A percentile compares a stretch with the other conserved stretches of the same genome.
These are phyloP conservation scores for Arctocebus calabarensis DNA, from an alignment of 2,797 vertebrate genomes.

Conservation along the genomic window DNA sequence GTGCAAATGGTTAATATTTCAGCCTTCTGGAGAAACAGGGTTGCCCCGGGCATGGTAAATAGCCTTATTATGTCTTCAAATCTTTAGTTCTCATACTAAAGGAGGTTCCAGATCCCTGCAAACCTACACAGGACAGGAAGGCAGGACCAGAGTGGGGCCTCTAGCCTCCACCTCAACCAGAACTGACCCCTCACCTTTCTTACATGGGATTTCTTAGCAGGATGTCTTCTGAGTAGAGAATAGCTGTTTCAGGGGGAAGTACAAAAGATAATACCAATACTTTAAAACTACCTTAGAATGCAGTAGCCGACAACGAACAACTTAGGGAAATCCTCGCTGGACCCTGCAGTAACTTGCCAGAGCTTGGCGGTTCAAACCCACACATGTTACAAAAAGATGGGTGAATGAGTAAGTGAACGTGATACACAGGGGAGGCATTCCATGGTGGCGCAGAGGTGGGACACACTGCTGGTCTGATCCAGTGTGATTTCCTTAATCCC, in stretches of 20 bases:
- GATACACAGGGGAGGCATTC: background rate
- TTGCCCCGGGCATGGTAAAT: too few relatives aligned
- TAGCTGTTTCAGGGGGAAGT: background rate
- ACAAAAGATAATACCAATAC: background rate
- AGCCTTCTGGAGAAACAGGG: background rate
- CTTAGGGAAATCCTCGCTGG: background rate
- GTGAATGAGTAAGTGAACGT: background rate
- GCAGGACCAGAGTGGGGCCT: background rate
- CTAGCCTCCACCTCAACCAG: background rate
- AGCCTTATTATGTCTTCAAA: background rate
- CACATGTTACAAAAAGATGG: background rate
- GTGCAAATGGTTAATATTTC: background rate
- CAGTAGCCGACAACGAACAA: background rate
- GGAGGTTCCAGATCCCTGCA: background rate
- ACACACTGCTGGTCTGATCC: background rate
- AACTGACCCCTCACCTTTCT: background rate
- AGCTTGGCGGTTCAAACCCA: background rate
- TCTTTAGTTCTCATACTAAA: background rate
- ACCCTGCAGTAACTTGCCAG: background rate
- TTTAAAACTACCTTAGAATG: slow-evolving; percentile 12
- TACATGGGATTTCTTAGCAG: background rate
- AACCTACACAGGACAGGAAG: background rate
- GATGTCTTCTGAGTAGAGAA: background rate
- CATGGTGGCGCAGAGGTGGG: background rate
- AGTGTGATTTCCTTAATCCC: accelerated